Base-by-base conservation (phyloP, 2,797 vertebrate species). In the Cyclura pinguis region DNA sequence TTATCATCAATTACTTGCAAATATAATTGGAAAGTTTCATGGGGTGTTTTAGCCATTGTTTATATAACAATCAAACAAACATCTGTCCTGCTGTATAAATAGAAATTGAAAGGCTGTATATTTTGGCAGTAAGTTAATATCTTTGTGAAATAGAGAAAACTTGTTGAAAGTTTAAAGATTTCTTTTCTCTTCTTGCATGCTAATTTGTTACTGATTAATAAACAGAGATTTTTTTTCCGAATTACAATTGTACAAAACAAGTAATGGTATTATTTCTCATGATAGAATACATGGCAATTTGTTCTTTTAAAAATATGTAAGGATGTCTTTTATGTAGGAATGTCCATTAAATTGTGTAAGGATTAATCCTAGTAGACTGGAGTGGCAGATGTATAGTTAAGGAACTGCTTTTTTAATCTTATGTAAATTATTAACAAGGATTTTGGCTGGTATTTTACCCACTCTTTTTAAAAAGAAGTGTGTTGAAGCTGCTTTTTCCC, bases 221-320 rank as follows among this genome's bases (percentile, higher is more conserved):
- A 29, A 72, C 38, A 47, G 20, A 50, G 5, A 12, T 20, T 82
- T 12, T 35, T 32, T 73, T 80, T 35, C 83, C 47, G 12, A 80
- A 35, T 76, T 67, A 8, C 12, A 42, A 20, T 14, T 80, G 42
- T 52, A 14, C 35, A 81, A 84, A 83, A 59, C 50, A n/a, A 69
- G 59, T 42, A 13, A 2, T 7, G 27, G 29, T 52, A 42, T 10
- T 35, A 72, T 55, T 81, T 72, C 27, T 57, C 27, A 1, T 52
- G 83, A 24, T 85, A 52, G 22, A 76, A 82, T 29, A 69, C 55
- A 59, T 16, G 47, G 67, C 64, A 88, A 90, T 86, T 82, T 90
- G 59, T 86, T 64, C 55, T 73, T 57, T 81, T 86, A 32, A 73
- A 57, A 92, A 4, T 85, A 67, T 52, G 64, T 32, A 72, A 85